phyloP scores from a whole-genome alignment of 1,140 invertebrate genomes.

The Procambarus virginalis region DNA sequence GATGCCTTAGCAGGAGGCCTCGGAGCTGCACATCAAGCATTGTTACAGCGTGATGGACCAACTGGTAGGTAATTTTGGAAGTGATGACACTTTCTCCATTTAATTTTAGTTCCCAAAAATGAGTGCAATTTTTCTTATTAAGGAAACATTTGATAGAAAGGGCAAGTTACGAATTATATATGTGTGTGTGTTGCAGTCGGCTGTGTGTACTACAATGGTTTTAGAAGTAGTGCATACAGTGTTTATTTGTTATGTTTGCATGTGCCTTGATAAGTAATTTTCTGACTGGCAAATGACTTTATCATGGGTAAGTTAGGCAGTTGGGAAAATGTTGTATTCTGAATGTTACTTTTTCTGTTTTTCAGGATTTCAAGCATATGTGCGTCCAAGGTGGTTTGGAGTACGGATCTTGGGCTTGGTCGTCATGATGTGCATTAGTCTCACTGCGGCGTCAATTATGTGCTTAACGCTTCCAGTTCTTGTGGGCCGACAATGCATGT shows the following conservation, averaged over 20 bases:
- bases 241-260: too few relatives aligned
- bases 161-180: too few relatives aligned
- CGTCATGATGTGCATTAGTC: conserved; percentile 86
- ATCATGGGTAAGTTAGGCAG: too few relatives aligned
- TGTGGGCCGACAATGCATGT: conserved; percentile 90
- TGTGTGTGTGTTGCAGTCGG: too few relatives aligned
- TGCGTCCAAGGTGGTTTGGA: conserved; percentile 87
- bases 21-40: conserved; percentile 87
- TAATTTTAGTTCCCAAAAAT: conserved; percentile 73
- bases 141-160: too few relatives aligned
- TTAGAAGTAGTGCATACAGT: too few relatives aligned
- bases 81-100: neutral
- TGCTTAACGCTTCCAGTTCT: conserved; percentile 93
- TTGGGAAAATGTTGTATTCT: too few relatives aligned
- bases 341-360: too few relatives aligned
- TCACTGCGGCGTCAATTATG: conserved; percentile 87
- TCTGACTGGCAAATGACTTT: too few relatives aligned
- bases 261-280: too few relatives aligned
- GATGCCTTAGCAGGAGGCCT: conserved; percentile 76
- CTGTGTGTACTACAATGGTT: too few relatives aligned
- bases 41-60: conserved; percentile 85
- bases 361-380: conserved; percentile 87
- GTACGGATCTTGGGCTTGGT: conserved; percentile 84
- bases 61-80: conserved; percentile 72
- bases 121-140: too few relatives aligned